Evolutionary conservation across 2,113 vertebrate genomes (phyloP).

Genomic region (Aramus guarauna): DNA sequence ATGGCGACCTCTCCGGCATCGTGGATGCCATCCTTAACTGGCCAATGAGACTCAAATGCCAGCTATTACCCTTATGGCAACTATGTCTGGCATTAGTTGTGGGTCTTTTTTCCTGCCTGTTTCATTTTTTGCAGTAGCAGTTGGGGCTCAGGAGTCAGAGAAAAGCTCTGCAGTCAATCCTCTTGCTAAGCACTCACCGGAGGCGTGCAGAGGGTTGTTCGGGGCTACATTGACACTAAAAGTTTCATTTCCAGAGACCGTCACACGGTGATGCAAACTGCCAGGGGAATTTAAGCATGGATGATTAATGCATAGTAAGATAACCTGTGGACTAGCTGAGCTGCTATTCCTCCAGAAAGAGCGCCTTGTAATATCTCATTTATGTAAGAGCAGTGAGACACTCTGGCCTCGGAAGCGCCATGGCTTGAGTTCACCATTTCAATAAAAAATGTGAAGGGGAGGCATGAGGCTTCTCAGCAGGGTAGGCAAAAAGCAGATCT

Average conservation of each 20-base stretch:
- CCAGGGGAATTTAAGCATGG: background rate
- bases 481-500: background rate
- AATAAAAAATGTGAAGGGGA: background rate
- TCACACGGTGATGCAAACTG: background rate
- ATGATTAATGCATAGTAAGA: background rate
- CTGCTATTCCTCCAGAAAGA: background rate
- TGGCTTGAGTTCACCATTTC: background rate
- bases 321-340: background rate
- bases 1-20: background rate
- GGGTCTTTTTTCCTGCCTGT: background rate
- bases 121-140: background rate
- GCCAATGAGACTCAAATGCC: constrained; percentile 6
- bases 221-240: background rate
- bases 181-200: background rate
- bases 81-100: background rate
- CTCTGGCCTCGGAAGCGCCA: background rate
- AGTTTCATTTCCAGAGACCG: background rate
- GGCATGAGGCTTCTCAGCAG: background rate
- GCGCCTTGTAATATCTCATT: background rate
- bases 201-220: background rate
- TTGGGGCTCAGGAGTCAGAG: background rate
- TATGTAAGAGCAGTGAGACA: background rate
- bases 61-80: background rate
- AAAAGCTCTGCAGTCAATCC: background rate
- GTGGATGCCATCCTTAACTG: background rate